Percentiles rank a stretch among this genome's conserved stretches.
Conservation (phyloP, 2,888 invertebrate genomes). For the Drosophila affinis region DNA sequence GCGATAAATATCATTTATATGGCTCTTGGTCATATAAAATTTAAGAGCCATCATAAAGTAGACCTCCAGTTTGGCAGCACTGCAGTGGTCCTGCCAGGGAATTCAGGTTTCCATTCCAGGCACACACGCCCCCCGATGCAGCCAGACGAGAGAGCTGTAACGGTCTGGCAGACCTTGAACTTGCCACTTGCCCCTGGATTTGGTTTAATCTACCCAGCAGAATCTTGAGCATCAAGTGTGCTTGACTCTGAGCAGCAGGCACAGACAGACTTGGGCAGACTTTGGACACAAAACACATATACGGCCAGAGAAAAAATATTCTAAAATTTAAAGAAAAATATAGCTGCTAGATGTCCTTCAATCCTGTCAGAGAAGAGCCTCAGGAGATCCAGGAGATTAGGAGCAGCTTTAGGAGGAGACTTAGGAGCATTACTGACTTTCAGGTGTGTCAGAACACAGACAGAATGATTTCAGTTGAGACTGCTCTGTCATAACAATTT, state of each 20-base stretch:
- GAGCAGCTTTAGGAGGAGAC: too few relatives aligned
- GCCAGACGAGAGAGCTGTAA: conserved; percentile 13
- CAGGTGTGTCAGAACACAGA: conserved; percentile 11
- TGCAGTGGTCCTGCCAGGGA: conserved; percentile 6
- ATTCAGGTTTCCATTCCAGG: conserved; percentile 29
- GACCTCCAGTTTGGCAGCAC: conserved; percentile 22
- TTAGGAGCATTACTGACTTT: background rate
- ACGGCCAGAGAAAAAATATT: too few relatives aligned
- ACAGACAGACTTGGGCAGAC: conserved; percentile 1
- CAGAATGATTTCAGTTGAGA: conserved; percentile 23
- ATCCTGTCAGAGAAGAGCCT: too few relatives aligned
- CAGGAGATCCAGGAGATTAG: too few relatives aligned
- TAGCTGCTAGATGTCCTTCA: too few relatives aligned
- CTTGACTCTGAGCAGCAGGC: conserved; percentile 24
- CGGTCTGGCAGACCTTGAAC: conserved; percentile 59
- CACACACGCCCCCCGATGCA: conserved; percentile 1
- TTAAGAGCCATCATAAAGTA: conserved; percentile 31
- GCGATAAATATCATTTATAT: conserved; percentile 42
- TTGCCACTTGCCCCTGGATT: conserved; percentile 47
- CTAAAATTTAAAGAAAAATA: too few relatives aligned
- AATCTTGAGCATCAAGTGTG: conserved; percentile 37
- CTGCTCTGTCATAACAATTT: conserved; percentile 53
- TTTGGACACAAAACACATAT: too few relatives aligned
- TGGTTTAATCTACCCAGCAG: conserved; percentile 8
- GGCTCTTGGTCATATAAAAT: conserved; percentile 35